Conservation (phyloP, 2,113 vertebrate species). For the Ochotona princeps region DNA sequence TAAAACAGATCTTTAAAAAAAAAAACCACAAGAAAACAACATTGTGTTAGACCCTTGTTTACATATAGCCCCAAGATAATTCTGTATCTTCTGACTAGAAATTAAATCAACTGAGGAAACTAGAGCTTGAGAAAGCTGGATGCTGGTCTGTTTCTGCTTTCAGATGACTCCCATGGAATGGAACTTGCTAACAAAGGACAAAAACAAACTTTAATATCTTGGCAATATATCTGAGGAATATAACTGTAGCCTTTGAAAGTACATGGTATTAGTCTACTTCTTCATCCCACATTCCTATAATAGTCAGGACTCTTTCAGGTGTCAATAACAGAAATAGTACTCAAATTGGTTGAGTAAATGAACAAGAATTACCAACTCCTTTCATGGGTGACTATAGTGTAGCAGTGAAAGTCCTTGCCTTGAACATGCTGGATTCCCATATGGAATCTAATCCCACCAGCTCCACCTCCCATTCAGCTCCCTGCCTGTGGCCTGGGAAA, state of each 20-base stretch:
- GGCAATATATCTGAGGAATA: background rate
- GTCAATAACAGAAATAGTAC: background rate
- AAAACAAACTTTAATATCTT: background rate
- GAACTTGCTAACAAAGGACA: background rate
- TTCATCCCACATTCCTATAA: background rate
- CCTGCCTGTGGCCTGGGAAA: no score
- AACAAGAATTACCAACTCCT: background rate
- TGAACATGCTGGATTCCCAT: no score
- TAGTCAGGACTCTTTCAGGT: background rate
- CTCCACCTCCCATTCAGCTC: no score
- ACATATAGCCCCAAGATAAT: no score
- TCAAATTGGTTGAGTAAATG: background rate
- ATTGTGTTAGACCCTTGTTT: no score
- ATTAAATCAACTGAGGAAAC: background rate
- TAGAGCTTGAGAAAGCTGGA: background rate
- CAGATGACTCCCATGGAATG: background rate
- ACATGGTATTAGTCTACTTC: background rate
- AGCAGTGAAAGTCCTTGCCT: no score
- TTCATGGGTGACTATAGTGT: background rate
- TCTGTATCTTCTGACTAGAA: background rate
- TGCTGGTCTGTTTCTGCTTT: background rate
- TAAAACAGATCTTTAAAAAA: no score
- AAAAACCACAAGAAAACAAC: no score
- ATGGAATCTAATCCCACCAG: no score
- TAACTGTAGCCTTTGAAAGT: background rate